phyloP scores from a whole-genome alignment of 2,797 vertebrate species.

The Clamator glandarius region DNA sequence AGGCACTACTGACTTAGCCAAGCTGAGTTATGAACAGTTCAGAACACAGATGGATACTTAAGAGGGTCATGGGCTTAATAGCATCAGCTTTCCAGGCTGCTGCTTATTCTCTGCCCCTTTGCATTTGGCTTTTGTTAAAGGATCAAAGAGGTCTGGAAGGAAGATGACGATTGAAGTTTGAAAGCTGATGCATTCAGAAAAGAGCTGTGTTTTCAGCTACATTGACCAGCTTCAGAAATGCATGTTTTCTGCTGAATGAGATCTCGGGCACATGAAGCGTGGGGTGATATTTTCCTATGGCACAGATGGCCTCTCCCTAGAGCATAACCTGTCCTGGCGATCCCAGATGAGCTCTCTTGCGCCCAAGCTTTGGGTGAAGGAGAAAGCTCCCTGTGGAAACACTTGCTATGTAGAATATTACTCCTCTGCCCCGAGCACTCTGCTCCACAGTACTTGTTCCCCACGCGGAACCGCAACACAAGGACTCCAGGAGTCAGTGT shows the following conservation, averaged over 20 bases:
- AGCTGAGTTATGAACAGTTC: not conserved
- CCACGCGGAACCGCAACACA: not conserved
- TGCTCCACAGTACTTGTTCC: not conserved
- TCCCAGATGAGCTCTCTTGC: not conserved
- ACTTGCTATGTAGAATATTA: not conserved
- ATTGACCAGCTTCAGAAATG: not conserved
- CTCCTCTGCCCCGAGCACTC: not conserved
- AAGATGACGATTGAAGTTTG: slow-evolving; percentile 13
- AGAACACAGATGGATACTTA: not conserved
- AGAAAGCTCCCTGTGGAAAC: not conserved
- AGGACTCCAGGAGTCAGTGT: not conserved
- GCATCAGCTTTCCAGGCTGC: slow-evolving; percentile 9
- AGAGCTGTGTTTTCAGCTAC: not conserved
- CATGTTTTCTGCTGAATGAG: not conserved
- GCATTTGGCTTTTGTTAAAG: slow-evolving; percentile 46
- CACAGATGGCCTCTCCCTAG: not conserved
- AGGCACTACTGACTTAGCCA: not conserved
- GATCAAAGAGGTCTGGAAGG: slow-evolving; percentile 37
- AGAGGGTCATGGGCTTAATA: not conserved
- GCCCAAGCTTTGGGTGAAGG: not conserved
- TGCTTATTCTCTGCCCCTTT: not conserved
- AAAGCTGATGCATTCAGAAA: slow-evolving; percentile 8
- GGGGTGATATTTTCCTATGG: not conserved
- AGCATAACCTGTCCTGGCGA: not conserved
- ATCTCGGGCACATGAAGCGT: not conserved